Conservation (phyloP, 2,113 vertebrate genomes). For the Lamprotornis superbus region DNA sequence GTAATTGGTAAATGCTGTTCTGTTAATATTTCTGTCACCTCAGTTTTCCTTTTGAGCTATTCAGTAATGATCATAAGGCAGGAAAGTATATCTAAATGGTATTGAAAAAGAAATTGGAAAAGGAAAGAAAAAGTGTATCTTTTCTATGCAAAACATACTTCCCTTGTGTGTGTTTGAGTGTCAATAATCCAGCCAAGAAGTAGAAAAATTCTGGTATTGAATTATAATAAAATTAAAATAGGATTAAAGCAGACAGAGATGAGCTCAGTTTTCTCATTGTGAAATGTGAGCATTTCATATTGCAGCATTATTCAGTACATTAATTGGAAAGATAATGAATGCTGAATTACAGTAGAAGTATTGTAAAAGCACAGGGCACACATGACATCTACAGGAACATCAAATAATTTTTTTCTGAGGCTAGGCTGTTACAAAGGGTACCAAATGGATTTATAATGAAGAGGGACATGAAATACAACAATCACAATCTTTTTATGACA, state of each 20-base stretch:
- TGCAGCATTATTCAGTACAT: conserved; percentile 11
- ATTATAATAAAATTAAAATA: conserved; percentile 7
- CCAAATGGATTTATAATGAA: conserved; percentile 59
- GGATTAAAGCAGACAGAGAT: conserved; percentile 10
- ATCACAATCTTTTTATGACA: neutral
- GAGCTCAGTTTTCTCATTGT: conserved; percentile 37
- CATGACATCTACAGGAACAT: neutral
- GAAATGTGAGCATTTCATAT: neutral
- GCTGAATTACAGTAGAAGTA: conserved; percentile 9
- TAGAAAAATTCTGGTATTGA: neutral
- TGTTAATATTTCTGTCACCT: neutral
- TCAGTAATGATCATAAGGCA: neutral
- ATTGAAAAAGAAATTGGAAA: neutral
- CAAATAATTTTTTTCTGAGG: neutral
- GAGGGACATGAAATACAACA: neutral
- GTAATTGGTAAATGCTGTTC: neutral
- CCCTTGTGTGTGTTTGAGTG: neutral
- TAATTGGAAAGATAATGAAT: conserved; percentile 53
- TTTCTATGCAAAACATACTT: neutral
- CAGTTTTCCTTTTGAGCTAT: neutral
- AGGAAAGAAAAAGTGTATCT: neutral
- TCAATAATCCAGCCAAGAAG: neutral
- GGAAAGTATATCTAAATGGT: neutral
- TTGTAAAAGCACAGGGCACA: neutral
- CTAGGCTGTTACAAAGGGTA: neutral